phyloP scores from a whole-genome alignment of 2,113 vertebrate genomes.

The Pelobates fuscus region DNA sequence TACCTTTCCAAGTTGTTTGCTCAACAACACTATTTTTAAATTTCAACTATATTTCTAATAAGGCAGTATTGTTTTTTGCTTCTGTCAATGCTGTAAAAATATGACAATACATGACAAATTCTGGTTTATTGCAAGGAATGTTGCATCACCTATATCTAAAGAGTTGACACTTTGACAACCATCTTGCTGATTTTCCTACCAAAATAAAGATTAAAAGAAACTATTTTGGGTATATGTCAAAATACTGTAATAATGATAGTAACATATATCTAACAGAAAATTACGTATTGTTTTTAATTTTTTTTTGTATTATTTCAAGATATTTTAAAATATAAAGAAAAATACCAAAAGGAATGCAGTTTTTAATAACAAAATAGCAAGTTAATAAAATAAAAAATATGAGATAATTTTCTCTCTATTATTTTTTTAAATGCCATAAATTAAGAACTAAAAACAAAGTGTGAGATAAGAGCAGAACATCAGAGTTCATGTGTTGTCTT shows the following conservation, averaged over 20 bases:
- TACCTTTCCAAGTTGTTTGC: no score
- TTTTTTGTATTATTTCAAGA: no score
- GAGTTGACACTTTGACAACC: not conserved
- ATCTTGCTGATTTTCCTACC: not conserved
- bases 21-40: not conserved
- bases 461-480: no score
- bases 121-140: not conserved
- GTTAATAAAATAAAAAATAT: no score
- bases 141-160: not conserved
- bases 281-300: no score
- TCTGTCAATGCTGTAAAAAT: not conserved
- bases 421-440: no score
- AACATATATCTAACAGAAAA: not conserved
- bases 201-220: not conserved
- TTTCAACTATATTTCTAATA: not conserved
- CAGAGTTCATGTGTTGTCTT: no score
- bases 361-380: no score
- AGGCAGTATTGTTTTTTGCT: not conserved
- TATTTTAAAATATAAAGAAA: no score
- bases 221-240: not conserved
- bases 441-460: no score
- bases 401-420: no score
- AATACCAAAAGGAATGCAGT: no score
- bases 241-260: not conserved
- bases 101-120: not conserved